These are phyloP conservation scores for Caenorhabditis uteleia DNA, from an alignment of 2,888 invertebrate species.

Conservation along the genomic window DNA sequence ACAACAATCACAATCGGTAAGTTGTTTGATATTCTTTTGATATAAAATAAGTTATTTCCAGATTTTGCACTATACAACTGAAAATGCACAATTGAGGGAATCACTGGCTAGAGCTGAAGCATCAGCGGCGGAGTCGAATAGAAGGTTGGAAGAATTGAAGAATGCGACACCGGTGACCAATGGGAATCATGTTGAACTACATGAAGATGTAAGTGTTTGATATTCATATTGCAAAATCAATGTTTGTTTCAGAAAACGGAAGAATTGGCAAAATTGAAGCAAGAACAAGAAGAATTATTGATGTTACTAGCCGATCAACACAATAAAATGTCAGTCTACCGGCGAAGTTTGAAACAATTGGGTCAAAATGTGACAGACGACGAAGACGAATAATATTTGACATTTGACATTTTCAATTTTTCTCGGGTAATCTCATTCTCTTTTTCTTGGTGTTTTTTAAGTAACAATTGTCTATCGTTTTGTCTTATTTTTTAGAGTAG, in stretches of 20 bases:
- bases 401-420: background rate
- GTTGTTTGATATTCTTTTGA: background rate
- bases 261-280: conserved; percentile 73
- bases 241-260: conserved; percentile 4
- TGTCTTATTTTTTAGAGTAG: too few species aligned
- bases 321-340: conserved; percentile 74
- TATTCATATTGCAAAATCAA: too few species aligned
- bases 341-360: conserved; percentile 45
- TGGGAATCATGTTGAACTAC: too few species aligned
- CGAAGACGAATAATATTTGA: conserved; percentile 56
- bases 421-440: too few species aligned
- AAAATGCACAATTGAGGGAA: conserved; percentile 28
- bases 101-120: conserved; percentile 12
- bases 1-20: conserved; percentile 65
- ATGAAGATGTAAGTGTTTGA: too few species aligned
- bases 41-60: conserved; percentile 4
- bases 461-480: too few species aligned
- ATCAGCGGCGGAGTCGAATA: conserved; percentile 9
- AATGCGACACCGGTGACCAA: conserved; percentile 10
- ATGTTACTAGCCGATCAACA: conserved; percentile 89
- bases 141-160: conserved; percentile 4
- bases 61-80: conserved; percentile 31
- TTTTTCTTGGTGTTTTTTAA: too few species aligned
- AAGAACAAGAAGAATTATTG: conserved; percentile 91
- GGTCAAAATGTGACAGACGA: conserved; percentile 63